phyloP scores from a whole-genome alignment of 2,113 vertebrate species.

The Halcyon malimbica region DNA sequence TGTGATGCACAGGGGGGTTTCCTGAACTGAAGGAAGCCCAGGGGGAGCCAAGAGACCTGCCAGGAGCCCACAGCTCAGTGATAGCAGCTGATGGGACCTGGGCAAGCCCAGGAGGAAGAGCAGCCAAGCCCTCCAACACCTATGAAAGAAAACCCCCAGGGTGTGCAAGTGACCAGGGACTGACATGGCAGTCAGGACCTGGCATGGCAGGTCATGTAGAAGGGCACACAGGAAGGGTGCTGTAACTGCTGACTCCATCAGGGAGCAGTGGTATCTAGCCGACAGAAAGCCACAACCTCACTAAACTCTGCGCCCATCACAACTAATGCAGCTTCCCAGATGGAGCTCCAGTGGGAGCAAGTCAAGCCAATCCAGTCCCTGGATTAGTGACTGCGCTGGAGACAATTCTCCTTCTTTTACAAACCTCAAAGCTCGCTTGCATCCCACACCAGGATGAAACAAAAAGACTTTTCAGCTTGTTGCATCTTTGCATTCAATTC shows the following conservation, averaged over 20 bases:
- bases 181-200: too few relatives aligned
- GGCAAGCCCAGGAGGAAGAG: too few relatives aligned
- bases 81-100: neutral
- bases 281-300: neutral
- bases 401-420: neutral
- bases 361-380: neutral
- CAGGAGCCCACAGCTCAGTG: neutral
- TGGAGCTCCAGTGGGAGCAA: neutral
- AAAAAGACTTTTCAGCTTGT: accelerated
- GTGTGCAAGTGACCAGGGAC: neutral
- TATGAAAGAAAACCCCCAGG: neutral
- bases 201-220: neutral
- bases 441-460: neutral
- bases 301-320: neutral
- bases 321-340: neutral
- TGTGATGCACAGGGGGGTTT: too few relatives aligned
- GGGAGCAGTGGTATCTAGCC: neutral
- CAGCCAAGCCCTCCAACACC: too few relatives aligned
- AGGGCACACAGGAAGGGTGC: too few relatives aligned
- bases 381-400: neutral
- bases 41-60: neutral
- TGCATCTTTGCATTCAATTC: neutral
- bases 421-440: neutral
- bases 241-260: neutral
- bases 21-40: neutral